Evolutionary conservation across 2,888 invertebrate genomes (phyloP).

Genomic region (Macrophya alboannulata): DNA sequence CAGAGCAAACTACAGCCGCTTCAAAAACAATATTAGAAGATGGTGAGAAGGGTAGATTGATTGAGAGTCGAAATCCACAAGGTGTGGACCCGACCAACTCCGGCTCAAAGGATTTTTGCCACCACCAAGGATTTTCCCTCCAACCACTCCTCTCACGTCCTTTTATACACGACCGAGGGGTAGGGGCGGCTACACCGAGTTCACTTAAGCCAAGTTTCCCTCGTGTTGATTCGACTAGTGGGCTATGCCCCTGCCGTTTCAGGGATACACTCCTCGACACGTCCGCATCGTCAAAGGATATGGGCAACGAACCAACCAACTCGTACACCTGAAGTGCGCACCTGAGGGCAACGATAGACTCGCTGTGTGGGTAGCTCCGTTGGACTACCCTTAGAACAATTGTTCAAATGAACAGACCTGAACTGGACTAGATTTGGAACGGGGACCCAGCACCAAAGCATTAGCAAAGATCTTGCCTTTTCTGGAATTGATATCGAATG

Average conservation of each 20-base stretch:
- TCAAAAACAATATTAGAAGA: background rate
- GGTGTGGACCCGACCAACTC: background rate
- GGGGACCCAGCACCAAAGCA: background rate
- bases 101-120: background rate
- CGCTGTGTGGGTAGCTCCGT: background rate
- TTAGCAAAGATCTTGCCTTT: background rate
- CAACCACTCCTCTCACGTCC: background rate
- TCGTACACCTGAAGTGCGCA: background rate
- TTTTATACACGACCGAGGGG: background rate
- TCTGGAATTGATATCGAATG: background rate
- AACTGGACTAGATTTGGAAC: background rate
- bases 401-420: background rate
- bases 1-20: background rate
- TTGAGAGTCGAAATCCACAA: background rate
- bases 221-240: slow-evolving; percentile 11
- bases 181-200: no score
- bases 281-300: background rate
- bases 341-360: background rate
- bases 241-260: background rate
- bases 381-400: background rate
- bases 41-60: background rate
- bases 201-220: slow-evolving; percentile 3
- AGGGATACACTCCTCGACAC: background rate
- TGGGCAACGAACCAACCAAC: background rate
- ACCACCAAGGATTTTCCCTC: background rate